Base-by-base conservation (phyloP, 2,797 vertebrate species). In the Peromyscus attwateri region DNA sequence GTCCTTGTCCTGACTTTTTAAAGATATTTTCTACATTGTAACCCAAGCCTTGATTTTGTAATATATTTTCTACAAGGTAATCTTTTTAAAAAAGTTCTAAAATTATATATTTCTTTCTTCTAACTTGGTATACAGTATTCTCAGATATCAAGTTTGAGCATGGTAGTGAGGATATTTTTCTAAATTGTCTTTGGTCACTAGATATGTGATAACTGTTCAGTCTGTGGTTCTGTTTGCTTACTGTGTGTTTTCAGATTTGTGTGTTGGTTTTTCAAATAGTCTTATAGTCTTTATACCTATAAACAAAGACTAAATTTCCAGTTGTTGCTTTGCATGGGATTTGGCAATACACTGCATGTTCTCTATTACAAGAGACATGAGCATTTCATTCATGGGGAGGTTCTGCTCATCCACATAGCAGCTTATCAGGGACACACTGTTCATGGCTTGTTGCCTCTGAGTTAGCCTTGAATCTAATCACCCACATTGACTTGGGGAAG, bases 1-100 rank as follows among this genome's bases (percentile, higher is more conserved):
- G 0, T n/a, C 10, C 11, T 5, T n/a, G 6, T 1, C 10, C 46
- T 12, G 60, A 29, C 34, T 60, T 79, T n/a, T 55, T 25, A 1
- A 9, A 34, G 19, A 43, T 31, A 31, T 19, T 84, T 84, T 4
- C 60, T 34, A 14, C 13, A 34, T 68, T 6, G 66, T 68, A 68
- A 34, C 34, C 14, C 52, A 55, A 16, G 6, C 5, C 10, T 68
- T 12, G 60, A 29, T 60, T 60, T 79, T n/a, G n/a, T 37, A 1
- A 34, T 46, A 64, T 31, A 43, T 19, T 46, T 84, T 5, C 60
- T 34, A 16, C 31, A 68, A 34, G 2, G 66, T 68, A 34, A 68
- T 68, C 31, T 83, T 64, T 84, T 43, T 14, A 64, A 29, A 31
- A 62, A 84, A 64, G 16, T 21, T 6, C 37, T 66, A 66, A 19